Evolutionary conservation across 2,888 invertebrate species (phyloP).

Genomic region (Drosophila neotestacea): DNA sequence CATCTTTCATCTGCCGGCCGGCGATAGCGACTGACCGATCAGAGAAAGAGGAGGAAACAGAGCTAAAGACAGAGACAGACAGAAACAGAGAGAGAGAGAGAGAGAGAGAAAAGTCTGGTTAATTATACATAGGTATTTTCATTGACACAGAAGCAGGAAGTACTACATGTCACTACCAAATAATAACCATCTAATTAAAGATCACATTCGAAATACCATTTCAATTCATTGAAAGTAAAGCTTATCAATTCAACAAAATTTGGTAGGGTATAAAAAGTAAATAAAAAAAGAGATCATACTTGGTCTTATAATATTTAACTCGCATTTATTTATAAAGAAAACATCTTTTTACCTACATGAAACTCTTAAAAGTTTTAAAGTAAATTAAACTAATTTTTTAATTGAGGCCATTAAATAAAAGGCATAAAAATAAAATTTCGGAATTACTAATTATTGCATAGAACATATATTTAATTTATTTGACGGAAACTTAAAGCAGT

Average conservation of each 20-base stretch:
- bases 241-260: background rate
- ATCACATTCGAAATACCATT: background rate
- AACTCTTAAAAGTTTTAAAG: too few species aligned
- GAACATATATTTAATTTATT: too few species aligned
- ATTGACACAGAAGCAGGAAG: conserved; percentile 14
- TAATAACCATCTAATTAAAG: background rate
- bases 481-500: too few species aligned
- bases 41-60: background rate
- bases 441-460: too few species aligned
- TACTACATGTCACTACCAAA: background rate
- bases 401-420: too few species aligned
- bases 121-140: conserved; percentile 19
- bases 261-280: background rate
- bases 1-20: conserved; percentile 41
- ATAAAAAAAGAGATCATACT: background rate
- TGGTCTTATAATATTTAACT: background rate
- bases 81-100: background rate
- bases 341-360: too few species aligned
- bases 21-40: conserved; percentile 3
- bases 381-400: too few species aligned
- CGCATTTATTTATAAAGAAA: too few species aligned
- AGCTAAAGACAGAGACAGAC: background rate
- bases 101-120: conserved; percentile 8
- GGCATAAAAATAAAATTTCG: too few species aligned
- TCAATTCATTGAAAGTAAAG: background rate